Conservation (phyloP, 2,797 vertebrate species). For the Podargus strigoides region DNA sequence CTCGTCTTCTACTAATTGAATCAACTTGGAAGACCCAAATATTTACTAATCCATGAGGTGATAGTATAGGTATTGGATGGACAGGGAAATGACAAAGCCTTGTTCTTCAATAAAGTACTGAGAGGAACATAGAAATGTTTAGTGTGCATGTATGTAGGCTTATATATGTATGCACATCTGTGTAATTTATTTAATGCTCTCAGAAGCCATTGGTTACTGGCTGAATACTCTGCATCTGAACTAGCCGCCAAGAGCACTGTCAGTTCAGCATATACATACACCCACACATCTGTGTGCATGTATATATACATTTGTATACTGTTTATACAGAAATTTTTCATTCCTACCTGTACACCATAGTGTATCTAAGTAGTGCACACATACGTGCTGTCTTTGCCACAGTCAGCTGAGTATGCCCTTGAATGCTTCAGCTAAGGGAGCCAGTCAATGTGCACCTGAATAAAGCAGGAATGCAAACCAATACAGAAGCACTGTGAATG, state of each 20-base stretch:
- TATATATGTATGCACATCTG: too few species aligned
- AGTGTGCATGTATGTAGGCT: too few species aligned
- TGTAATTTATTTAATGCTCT: neutral
- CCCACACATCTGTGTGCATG: neutral
- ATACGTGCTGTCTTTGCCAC: rapidly evolving
- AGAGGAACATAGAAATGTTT: neutral
- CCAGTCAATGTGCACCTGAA: neutral
- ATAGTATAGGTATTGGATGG: neutral
- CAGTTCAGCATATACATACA: neutral
- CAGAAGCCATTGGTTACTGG: neutral
- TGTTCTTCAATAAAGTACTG: neutral
- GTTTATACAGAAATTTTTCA: neutral
- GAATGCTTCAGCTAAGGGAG: neutral
- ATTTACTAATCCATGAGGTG: neutral
- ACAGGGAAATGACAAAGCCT: neutral
- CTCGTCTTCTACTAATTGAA: neutral
- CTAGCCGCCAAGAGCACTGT: neutral
- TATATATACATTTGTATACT: neutral
- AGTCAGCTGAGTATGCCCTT: neutral
- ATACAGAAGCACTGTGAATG: neutral
- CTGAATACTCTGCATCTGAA: neutral
- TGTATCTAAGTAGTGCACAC: neutral
- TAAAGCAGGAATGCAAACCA: neutral
- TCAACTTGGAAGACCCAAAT: neutral
- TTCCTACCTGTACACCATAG: neutral